These are phyloP conservation scores for Nephotettix cincticeps DNA, from an alignment of 1,140 invertebrate genomes.

Conservation along the genomic window DNA sequence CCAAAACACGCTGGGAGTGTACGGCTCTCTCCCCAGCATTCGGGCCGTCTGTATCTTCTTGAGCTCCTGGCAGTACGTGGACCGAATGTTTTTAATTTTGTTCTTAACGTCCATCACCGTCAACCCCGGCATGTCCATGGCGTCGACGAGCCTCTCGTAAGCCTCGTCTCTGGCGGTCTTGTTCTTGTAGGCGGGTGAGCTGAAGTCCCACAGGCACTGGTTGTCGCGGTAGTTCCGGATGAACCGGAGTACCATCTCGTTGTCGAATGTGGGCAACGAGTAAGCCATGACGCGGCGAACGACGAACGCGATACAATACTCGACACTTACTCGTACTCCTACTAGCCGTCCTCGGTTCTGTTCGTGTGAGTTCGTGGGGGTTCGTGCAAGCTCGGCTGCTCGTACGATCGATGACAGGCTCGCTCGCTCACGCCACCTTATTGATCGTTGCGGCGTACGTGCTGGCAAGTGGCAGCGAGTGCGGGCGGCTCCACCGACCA, in stretches of 20 bases:
- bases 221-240: slow-evolving; percentile 31
- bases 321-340: too few species aligned
- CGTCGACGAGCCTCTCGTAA: slow-evolving; percentile 26
- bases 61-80: slow-evolving; percentile 38
- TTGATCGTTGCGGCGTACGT: too few species aligned
- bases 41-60: slow-evolving; percentile 46
- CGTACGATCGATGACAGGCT: not conserved
- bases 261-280: slow-evolving; percentile 10
- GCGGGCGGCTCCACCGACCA: too few species aligned
- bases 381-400: not conserved
- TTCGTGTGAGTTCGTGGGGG: not conserved
- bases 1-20: slow-evolving; percentile 53
- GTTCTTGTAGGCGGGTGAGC: slow-evolving; percentile 34
- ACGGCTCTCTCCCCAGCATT: slow-evolving; percentile 45
- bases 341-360: not conserved
- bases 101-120: slow-evolving; percentile 33
- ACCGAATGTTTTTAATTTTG: slow-evolving; percentile 40
- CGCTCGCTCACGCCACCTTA: not conserved
- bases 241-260: slow-evolving; percentile 35
- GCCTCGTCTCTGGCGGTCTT: slow-evolving; percentile 27
- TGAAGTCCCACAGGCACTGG: slow-evolving; percentile 35
- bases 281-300: not conserved
- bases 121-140: slow-evolving; percentile 35
- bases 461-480: too few species aligned
- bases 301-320: not conserved